Conservation (phyloP, 2,888 invertebrate genomes). For the Leistus spinibarbis region DNA sequence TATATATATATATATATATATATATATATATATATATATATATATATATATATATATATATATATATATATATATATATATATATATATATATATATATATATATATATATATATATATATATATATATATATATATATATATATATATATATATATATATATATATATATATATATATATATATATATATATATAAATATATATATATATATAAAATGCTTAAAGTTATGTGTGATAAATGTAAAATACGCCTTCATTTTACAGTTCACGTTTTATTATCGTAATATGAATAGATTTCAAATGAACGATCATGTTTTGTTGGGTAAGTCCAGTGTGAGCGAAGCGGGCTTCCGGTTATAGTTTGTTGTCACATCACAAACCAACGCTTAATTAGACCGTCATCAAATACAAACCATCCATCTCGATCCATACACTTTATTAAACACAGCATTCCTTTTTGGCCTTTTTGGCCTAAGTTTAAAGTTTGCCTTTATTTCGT, state of each 20-base stretch:
- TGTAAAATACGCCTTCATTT: not conserved
- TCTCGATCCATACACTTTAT: too few relatives aligned
- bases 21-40: constrained; percentile 17
- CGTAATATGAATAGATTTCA: not conserved
- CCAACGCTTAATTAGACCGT: not conserved
- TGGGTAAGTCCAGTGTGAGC: not conserved
- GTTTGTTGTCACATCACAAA: not conserved
- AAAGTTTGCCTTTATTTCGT: too few relatives aligned
- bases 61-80: constrained; percentile 19
- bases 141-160: constrained; percentile 1
- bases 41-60: constrained; percentile 20
- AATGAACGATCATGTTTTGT: not conserved
- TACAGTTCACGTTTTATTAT: not conserved
- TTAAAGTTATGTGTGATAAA: not conserved
- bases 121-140: constrained; percentile 15
- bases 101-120: constrained; percentile 20
- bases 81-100: constrained; percentile 19
- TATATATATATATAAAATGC: not conserved
- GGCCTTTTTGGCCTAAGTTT: too few relatives aligned
- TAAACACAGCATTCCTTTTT: too few relatives aligned
- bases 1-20: not conserved
- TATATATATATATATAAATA: not conserved
- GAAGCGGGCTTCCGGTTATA: not conserved
- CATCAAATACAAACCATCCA: not conserved
- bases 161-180: too few relatives aligned